Evolutionary conservation across 2,113 vertebrate species (phyloP), one percentile per base, ranked within the genome.

Genomic region (Hyperoodon ampullatus): DNA sequence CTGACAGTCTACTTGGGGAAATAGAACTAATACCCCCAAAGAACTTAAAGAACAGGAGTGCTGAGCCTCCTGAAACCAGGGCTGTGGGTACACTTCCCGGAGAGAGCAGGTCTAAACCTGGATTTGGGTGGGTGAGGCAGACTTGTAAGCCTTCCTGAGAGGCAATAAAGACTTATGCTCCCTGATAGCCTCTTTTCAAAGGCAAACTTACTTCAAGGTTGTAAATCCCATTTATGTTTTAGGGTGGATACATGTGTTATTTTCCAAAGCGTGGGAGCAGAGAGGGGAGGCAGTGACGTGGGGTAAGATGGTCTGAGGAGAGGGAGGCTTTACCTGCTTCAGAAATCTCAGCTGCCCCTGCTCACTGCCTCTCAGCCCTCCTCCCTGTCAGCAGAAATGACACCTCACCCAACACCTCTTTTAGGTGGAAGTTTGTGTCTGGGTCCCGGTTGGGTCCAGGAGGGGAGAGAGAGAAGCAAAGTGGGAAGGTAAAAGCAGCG

Each of bases 101-200:
- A 78, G 61, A 55, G n/a, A 91, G 47, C 77, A 82, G 33, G 95
- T 82, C 74, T 63, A 28, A 84, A 89, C 87, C 70, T 66, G 92
- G 13, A 24, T 65, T 74, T 39, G 30, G 18, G n/a, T 11, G 33
- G 47, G 42, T 35, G 35, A 65, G n/a, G 39, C 71, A 16, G n/a
- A 61, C 9, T 21, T 1, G 23, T 1, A 5, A 89, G 88, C 11
- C 39, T 60, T 89, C 53, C 50, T 30, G 8, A 26, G 77, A 91
- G 47, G 11, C 71, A 66, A 30, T 83, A 66, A 90, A 86, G 82
- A 33, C 42, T 6, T 26, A 12, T n/a, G 23, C 39, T 92, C 72
- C 35, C 44, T 13, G 5, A 24, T 10, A 88, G 68, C 26, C 19
- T 85, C 77, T 85, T 83, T 42, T 53, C 42, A 88, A 58, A 77